Evolutionary conservation across 2,888 invertebrate genomes (phyloP).

Genomic region (Dicycla oo): DNA sequence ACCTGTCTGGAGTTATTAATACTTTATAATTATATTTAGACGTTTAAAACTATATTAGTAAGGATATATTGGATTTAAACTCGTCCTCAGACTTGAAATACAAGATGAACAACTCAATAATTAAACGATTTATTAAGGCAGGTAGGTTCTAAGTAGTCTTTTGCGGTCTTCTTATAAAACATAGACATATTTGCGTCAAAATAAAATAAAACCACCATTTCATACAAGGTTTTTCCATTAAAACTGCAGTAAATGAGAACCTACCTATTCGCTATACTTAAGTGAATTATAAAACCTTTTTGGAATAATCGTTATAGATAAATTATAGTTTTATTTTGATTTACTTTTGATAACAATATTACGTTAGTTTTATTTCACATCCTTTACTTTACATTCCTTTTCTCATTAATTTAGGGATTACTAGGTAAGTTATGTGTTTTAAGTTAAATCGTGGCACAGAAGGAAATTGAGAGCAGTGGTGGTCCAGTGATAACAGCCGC

Average conservation of each 20-base stretch:
- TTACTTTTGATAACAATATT: conserved; percentile 1
- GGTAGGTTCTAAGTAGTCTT: conserved; percentile 5
- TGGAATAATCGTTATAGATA: conserved; percentile 2
- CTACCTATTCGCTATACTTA: not conserved
- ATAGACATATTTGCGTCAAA: conserved; percentile 19
- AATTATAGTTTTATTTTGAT: not conserved
- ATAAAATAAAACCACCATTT: conserved; percentile 31
- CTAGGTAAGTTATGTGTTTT: not conserved
- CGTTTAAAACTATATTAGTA: not conserved
- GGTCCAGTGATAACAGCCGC: too few relatives aligned
- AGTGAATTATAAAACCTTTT: conserved; percentile 19
- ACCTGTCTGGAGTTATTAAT: not conserved
- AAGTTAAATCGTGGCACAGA: too few relatives aligned
- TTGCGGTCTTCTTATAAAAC: conserved; percentile 7
- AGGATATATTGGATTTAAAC: not conserved
- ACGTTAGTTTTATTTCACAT: not conserved
- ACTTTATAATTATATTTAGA: not conserved
- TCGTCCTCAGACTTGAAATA: conserved; percentile 10
- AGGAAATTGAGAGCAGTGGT: too few relatives aligned
- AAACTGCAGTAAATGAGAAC: conserved; percentile 37
- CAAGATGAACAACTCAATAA: conserved; percentile 33
- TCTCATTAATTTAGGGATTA: not conserved
- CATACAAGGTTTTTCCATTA: conserved; percentile 47
- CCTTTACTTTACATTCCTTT: not conserved
- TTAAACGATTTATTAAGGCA: conserved; percentile 29